A percentile compares a stretch with the other conserved stretches of the same genome.
These are phyloP conservation scores for Temnothorax longispinosus DNA, from an alignment of 1,140 invertebrate genomes.

Conservation along the genomic window DNA sequence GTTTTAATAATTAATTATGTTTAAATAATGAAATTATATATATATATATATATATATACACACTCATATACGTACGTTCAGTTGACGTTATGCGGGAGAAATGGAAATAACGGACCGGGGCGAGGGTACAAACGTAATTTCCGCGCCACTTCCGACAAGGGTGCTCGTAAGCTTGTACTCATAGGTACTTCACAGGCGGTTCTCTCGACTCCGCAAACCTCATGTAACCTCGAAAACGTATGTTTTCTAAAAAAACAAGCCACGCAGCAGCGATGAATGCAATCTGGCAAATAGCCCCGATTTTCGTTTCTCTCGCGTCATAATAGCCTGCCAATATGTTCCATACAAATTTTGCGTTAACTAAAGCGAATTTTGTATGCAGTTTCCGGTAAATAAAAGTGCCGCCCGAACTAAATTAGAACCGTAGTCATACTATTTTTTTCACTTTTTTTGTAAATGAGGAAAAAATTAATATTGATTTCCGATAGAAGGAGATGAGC, in stretches of 20 bases:
- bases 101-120: constrained; percentile 50
- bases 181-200: constrained; percentile 41
- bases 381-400: constrained; percentile 18
- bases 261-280: constrained; percentile 21
- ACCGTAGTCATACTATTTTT: neutral
- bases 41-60: neutral
- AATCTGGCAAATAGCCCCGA: constrained; percentile 48
- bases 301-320: neutral
- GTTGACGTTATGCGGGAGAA: constrained; percentile 41
- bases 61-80: neutral
- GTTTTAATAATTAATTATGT: constrained; percentile 50
- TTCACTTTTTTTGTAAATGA: neutral
- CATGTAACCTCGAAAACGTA: constrained; percentile 34
- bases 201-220: constrained; percentile 47
- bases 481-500: neutral
- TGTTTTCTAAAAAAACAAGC: constrained; percentile 57
- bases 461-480: neutral
- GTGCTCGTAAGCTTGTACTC: constrained; percentile 52
- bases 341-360: constrained; percentile 17
- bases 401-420: neutral
- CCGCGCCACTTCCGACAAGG: constrained; percentile 55
- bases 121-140: constrained; percentile 52
- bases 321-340: neutral
- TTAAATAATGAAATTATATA: constrained; percentile 51
- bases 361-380: neutral